Percentiles rank a stretch among this genome's conserved stretches.
These are phyloP conservation scores for Yponomeuta sedellus DNA, from an alignment of 2,888 invertebrate genomes.

Conservation along the genomic window DNA sequence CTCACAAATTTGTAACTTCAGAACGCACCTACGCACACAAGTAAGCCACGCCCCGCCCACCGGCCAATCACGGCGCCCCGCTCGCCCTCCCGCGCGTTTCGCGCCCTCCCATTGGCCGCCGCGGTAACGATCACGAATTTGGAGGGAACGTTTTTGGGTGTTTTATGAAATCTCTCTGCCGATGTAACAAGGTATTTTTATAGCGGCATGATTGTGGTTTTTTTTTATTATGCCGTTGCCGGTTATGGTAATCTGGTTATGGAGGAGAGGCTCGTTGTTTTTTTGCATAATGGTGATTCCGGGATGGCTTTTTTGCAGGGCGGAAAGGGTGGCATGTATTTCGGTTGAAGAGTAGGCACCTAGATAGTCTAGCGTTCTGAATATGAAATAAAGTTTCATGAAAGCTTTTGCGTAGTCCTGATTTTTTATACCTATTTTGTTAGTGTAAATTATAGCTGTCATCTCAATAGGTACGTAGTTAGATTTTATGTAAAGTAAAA, in stretches of 20 bases:
- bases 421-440: too few species aligned
- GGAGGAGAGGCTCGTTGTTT: conserved; percentile 48
- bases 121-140: conserved; percentile 60
- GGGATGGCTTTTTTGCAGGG: conserved; percentile 21
- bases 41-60: conserved; percentile 49
- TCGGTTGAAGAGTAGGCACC: not conserved
- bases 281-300: conserved; percentile 59
- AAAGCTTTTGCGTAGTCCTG: not conserved
- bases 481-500: too few species aligned
- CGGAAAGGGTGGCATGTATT: conserved; percentile 19
- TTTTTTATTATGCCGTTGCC: conserved; percentile 45
- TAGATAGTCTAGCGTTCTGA: not conserved
- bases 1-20: conserved; percentile 32
- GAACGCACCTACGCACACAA: conserved; percentile 49
- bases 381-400: not conserved
- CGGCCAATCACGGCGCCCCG: conserved; percentile 55
- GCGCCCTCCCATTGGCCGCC: conserved; percentile 47
- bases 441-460: too few species aligned
- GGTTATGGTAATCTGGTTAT: conserved; percentile 69
- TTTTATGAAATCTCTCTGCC: conserved; percentile 32
- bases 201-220: conserved; percentile 51
- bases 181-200: conserved; percentile 51
- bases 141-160: conserved; percentile 62
- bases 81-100: conserved; percentile 52
- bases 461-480: too few species aligned